phyloP scores from a whole-genome alignment of 2,113 vertebrate genomes.

The Corythornis cristatus region DNA sequence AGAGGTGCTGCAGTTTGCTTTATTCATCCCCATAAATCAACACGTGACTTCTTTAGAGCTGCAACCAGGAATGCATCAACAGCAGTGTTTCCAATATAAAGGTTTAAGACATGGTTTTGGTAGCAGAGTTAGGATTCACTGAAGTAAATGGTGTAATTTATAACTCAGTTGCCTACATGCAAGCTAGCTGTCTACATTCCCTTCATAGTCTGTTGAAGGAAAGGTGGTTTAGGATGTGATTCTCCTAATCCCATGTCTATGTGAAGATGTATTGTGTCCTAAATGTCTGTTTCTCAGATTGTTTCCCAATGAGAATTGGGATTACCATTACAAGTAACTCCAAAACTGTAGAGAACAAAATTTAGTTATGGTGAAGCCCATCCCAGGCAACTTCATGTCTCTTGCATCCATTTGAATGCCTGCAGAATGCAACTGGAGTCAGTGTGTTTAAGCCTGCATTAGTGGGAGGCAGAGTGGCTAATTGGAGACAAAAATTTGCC shows the following conservation, averaged over 20 bases:
- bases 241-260: not conserved
- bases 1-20: not conserved
- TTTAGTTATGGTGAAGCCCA: not conserved
- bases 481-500: not conserved
- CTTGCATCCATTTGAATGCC: not conserved
- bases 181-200: not conserved
- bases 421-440: not conserved
- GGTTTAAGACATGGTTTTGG: not conserved
- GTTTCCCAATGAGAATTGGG: not conserved
- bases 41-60: not conserved
- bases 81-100: not conserved
- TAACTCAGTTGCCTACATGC: not conserved
- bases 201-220: not conserved
- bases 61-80: not conserved
- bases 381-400: not conserved
- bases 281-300: not conserved
- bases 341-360: not conserved
- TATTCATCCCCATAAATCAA: constrained; percentile 8
- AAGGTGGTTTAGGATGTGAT: not conserved
- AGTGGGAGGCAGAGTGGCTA: not conserved
- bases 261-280: not conserved
- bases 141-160: not conserved
- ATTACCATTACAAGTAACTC: not conserved
- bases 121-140: not conserved
- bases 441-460: not conserved